Percentiles rank a stretch among this genome's conserved stretches.
phyloP scores from a whole-genome alignment of 2,888 invertebrate genomes.

The Patella depressa region DNA sequence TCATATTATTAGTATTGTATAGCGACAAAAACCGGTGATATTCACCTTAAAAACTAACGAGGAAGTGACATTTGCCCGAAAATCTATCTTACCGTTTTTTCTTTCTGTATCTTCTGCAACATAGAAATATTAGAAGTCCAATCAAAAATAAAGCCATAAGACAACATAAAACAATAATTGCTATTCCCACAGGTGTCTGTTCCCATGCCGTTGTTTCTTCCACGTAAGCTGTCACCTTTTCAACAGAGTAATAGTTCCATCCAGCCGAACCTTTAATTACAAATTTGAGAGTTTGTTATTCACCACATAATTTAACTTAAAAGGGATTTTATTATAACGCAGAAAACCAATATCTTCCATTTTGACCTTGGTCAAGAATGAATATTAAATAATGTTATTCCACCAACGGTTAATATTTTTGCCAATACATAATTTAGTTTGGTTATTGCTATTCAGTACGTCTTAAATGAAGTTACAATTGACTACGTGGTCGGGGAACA shows the following conservation, averaged over 20 bases:
- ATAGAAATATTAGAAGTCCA: constrained; percentile 24
- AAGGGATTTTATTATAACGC: no score
- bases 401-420: no score
- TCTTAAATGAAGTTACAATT: no score
- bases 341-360: neutral
- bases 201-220: constrained; percentile 33
- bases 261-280: constrained; percentile 19
- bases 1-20: no score
- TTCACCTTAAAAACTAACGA: no score
- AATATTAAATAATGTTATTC: no score
- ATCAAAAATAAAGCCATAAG: constrained; percentile 37
- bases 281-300: neutral
- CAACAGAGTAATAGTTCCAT: constrained; percentile 36
- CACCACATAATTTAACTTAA: no score
- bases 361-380: no score
- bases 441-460: no score
- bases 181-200: constrained; percentile 33
- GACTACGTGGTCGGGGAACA: neutral
- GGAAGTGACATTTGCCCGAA: no score
- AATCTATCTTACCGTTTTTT: constrained; percentile 20
- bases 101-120: constrained; percentile 23
- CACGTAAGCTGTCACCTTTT: constrained; percentile 31
- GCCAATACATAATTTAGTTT: no score
- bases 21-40: no score
- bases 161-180: constrained; percentile 34